Evolutionary conservation across 2,797 vertebrate genomes (phyloP).

Genomic region (Poecilia velifera): DNA sequence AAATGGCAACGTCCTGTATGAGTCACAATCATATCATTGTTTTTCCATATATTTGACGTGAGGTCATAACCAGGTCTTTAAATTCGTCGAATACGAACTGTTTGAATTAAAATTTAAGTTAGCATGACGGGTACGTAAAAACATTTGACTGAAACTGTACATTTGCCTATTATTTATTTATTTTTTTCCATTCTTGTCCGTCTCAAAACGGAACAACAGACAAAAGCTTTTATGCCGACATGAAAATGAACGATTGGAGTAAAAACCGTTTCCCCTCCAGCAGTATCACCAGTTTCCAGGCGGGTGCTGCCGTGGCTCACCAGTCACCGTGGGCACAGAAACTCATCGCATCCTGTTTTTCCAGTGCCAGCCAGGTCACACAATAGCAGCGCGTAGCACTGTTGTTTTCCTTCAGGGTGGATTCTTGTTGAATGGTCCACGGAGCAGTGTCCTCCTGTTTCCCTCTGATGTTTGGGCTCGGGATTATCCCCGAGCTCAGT

Average conservation of each 20-base stretch:
- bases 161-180: not conserved
- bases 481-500: constrained; percentile 73
- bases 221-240: constrained; percentile 9
- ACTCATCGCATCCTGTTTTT: constrained; percentile 66
- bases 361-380: constrained; percentile 50
- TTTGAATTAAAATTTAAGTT: not conserved
- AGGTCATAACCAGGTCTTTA: not conserved
- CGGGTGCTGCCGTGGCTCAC: constrained; percentile 31
- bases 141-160: not conserved
- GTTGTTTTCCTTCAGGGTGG: constrained; percentile 71
- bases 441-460: constrained; percentile 63
- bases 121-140: not conserved
- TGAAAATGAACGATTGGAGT: constrained; percentile 26
- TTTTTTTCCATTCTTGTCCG: not conserved
- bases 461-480: constrained; percentile 73
- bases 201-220: constrained; percentile 25
- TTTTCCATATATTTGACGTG: not conserved
- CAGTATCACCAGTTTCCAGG: constrained; percentile 38
- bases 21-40: not conserved
- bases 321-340: constrained; percentile 61
- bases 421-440: constrained; percentile 65
- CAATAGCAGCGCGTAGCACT: constrained; percentile 56
- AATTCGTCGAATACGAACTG: not conserved
- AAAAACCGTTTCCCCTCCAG: constrained; percentile 23
- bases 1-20: not conserved